Percentiles rank a stretch among this genome's conserved stretches.
Conservation (phyloP, 2,113 vertebrate genomes). For the Campylomormyrus tamandua region DNA sequence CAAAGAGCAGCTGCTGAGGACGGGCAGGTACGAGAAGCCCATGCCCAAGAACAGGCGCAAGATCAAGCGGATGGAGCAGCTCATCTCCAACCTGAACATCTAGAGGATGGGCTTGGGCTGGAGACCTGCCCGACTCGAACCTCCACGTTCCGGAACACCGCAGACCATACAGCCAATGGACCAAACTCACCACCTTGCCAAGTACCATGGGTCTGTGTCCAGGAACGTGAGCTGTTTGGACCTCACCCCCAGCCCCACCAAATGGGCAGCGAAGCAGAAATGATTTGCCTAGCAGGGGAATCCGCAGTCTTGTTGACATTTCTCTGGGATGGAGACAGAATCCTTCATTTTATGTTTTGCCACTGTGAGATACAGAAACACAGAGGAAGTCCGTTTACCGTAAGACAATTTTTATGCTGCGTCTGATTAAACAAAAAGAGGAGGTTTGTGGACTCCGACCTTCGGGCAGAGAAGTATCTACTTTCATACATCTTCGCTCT, state of each 20-base stretch:
- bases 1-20: slow-evolving; percentile 89
- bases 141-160: neutral
- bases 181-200: neutral
- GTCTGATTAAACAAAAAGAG: neutral
- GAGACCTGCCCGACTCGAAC: neutral
- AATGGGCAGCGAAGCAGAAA: neutral
- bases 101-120: slow-evolving; percentile 43
- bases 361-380: neutral
- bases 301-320: neutral
- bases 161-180: neutral
- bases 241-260: neutral
- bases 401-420: neutral
- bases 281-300: neutral
- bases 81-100: slow-evolving; percentile 78
- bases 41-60: slow-evolving; percentile 98
- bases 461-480: neutral
- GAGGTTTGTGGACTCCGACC: neutral
- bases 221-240: neutral
- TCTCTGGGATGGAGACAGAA: neutral
- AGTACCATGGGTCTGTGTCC: neutral
- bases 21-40: slow-evolving; percentile 85
- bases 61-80: slow-evolving; percentile 89
- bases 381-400: neutral
- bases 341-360: neutral
- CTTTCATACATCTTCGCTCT: neutral